Conservation (phyloP, 2,113 vertebrate genomes). For the Gambusia affinis region DNA sequence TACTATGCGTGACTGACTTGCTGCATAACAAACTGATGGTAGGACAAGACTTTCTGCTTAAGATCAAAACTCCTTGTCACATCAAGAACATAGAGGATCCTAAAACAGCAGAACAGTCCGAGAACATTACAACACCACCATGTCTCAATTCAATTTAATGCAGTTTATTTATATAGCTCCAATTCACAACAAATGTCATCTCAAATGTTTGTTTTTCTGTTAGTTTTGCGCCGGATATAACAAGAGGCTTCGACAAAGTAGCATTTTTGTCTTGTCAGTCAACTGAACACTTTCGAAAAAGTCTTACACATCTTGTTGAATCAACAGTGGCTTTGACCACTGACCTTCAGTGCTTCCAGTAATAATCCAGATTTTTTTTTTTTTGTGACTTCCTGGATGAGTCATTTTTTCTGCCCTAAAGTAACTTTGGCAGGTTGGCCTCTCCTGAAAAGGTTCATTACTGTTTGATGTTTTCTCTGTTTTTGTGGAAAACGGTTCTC, state of each 20-base stretch:
- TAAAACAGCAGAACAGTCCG: background rate
- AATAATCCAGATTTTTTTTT: background rate
- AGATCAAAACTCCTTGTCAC: too few relatives aligned
- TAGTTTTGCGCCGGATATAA: background rate
- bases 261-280: background rate
- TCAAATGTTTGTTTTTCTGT: background rate
- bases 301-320: background rate
- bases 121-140: background rate
- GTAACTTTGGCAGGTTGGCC: background rate
- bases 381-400: background rate
- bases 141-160: background rate
- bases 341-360: background rate
- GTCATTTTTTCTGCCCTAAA: background rate
- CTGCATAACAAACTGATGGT: background rate
- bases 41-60: background rate
- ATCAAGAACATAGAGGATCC: too few relatives aligned
- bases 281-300: background rate
- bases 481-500: background rate
- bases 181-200: too few relatives aligned
- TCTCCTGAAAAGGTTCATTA: background rate
- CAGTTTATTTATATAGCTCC: too few relatives aligned
- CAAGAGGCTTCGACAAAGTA: background rate
- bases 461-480: background rate
- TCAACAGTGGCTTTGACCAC: background rate
- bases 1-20: background rate